Base-by-base conservation (phyloP, 2,113 vertebrate species). In the Mesoclemmys tuberculata region DNA sequence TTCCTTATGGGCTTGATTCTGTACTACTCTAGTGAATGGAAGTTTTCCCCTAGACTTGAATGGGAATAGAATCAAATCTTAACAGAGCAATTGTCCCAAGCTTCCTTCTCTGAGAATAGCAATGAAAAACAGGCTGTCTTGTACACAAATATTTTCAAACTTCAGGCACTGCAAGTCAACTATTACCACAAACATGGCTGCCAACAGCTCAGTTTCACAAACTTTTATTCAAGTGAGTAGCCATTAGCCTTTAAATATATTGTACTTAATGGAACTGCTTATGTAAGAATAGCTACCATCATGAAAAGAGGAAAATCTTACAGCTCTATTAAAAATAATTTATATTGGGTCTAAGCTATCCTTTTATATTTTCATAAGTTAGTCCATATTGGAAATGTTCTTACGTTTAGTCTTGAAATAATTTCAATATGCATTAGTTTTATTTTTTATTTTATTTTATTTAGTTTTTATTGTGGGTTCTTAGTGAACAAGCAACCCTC, bases 1-100 rank as follows among this genome's bases (percentile, higher is more conserved):
- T 84, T 77, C 92, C 92, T 74, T 38, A 74, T 52, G 78, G 29
- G n/a, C 87, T 86, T 80, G 19, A 56, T 90, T 13, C 29, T 77
- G 38, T 80, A n/a, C 13, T 82, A 4, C 49, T 74, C 48, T 54
- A 44, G 55, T 41, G 79, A 92, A 19, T 2, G 0, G 82, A 74
- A 94, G 82, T 92, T 94, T 83, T 93, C 74, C 88, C 85, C 81
- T 82, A 44, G 64, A 68, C 49, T 82, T 71, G 44, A 82, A n/a
- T 31, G 80, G 80, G 48, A 93, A 46, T 38, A 85, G 84, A 82
- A 80, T 0, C 0, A 89, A 49, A 80, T 85, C 56, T 38, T 71
- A 21, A 68, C 78, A 86, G 52, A 61, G 26, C 19, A 44, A 92
- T 94, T 38, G n/a, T n/a, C 61, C 84, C 77, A 56, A 41, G 81